Evolutionary conservation across 2,888 invertebrate genomes (phyloP), one percentile per base, ranked within the genome.

Genomic region (Yponomeuta cagnagella): DNA sequence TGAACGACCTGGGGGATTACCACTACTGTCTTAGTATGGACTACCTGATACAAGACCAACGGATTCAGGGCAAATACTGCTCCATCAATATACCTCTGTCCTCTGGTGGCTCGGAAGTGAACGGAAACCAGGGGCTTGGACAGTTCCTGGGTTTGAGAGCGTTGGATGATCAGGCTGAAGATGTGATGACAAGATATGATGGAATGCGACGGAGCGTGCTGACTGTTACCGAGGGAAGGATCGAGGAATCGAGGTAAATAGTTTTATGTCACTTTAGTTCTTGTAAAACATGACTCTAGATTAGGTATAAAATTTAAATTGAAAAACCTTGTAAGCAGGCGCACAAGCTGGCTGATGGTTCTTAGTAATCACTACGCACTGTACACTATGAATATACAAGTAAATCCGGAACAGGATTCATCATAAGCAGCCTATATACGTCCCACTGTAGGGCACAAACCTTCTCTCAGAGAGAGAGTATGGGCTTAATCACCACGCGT

Each of bases 1-100:
- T 86, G 58, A 81, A 83, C 30, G 88, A 89, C 33, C 73, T 90
- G 0, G 93, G 93, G 1, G 86, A 85, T 74, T 89, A 85, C 72
- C 76, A 78, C 72, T 82, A 86, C 77, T 89, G 88, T 70, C 76
- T 89, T 48, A 71, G 72, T 68, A 82, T 85, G 63, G 72, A 82
- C 73, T 68, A 79, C 67, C 10, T 72, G 1, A 68, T 74, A 0
- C 69, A 80, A 23, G 72, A 77, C 23, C 78, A 80, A 73, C 73
- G 78, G 1, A 83, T 92, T 48, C 80, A 87, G 68, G 92, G 92
- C 2, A 90, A 93, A 78, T 92, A 92, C 75, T 90, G 91, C 73
- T 79, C 86, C 15, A 77, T 87, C 12, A 74, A 72, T 0, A 63
- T 83, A 1, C 81, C 84, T 0, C 15, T 84, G 0, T 48, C 52